Base-by-base conservation (phyloP, 2,113 vertebrate species). In the Verasper variegatus region DNA sequence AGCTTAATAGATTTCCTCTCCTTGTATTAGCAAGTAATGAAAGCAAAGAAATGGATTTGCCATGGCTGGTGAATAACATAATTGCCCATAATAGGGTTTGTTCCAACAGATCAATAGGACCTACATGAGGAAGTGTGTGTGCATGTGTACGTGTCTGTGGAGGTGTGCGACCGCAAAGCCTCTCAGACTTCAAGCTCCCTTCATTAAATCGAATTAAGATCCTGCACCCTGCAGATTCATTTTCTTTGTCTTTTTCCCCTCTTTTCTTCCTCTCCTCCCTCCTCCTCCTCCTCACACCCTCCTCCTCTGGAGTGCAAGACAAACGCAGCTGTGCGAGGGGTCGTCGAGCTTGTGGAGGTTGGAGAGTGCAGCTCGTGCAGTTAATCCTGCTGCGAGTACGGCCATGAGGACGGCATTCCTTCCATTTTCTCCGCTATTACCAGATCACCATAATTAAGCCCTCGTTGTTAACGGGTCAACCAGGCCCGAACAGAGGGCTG, bases 201-300 rank as follows among this genome's bases (percentile, higher is more conserved):
- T 93, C 90, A 92, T 93, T 92, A 93, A 92, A 94, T 86, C 85
- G 82, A 91, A 93, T 94, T 94, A 94, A 92, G 90, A 92, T 94
- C 91, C 81, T 87, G 85, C 91, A 91, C 87, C 89, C 85, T 86
- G 86, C 85, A 92, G 92, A 93, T 93, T 93, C 83, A 91, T 91
- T 91, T 92, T 91, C 82, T 90, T 86, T 92, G 86, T 92, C 83
- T 88, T 84, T 72, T 91, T 71, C 81, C 58, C 20, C 47, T 71
- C 77, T 75, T 62, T 75, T 88, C 78, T 68, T 74, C 83, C 72
- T 76, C 74, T 61, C 35, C 35, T 26, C 18, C 58, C 58, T 24
- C 82, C 70, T 77, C 27, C 57, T 81, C 75, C 80, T 78, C 68
- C 72, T 86, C 74, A 63, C 84, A 86, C 86, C 74, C 87, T 85